Conservation (phyloP, 2,888 invertebrate species). For the Bellardia bayeri region DNA sequence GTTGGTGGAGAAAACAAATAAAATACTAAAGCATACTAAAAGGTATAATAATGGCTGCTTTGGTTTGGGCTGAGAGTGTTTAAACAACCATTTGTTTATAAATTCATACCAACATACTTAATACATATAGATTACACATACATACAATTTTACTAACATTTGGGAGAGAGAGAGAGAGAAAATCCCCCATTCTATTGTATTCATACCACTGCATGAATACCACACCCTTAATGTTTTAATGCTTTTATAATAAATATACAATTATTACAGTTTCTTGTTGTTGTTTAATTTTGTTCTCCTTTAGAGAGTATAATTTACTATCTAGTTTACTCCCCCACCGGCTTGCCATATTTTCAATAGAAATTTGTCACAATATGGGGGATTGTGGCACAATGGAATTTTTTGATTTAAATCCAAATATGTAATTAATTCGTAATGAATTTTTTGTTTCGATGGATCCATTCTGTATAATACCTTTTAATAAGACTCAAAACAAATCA, state of each 20-base stretch:
- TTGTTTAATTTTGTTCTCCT: constrained; percentile 6
- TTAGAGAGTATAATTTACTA: constrained; percentile 10
- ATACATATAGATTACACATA: too few relatives aligned
- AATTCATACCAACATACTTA: not conserved
- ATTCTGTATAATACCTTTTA: too few relatives aligned
- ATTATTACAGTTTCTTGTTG: constrained; percentile 48
- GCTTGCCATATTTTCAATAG: too few relatives aligned
- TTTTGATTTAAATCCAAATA: too few relatives aligned
- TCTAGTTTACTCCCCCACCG: constrained; percentile 40
- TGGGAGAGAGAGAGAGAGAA: not conserved
- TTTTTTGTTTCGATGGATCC: too few relatives aligned
- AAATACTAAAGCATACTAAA: constrained; percentile 57
- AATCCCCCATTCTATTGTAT: not conserved
- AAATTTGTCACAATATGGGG: too few relatives aligned
- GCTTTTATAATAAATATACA: constrained; percentile 45
- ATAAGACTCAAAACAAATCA: too few relatives aligned
- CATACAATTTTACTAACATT: not conserved
- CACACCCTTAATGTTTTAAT: constrained; percentile 54
- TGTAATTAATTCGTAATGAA: too few relatives aligned
- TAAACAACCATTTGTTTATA: constrained; percentile 11
- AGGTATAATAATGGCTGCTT: constrained; percentile 71
- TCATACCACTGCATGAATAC: constrained; percentile 13
- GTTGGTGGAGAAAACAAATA: constrained; percentile 15
- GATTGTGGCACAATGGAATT: too few relatives aligned
- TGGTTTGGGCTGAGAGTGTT: constrained; percentile 46